phyloP scores from a whole-genome alignment of 2,113 vertebrate species.

The Ciconia maguari region DNA sequence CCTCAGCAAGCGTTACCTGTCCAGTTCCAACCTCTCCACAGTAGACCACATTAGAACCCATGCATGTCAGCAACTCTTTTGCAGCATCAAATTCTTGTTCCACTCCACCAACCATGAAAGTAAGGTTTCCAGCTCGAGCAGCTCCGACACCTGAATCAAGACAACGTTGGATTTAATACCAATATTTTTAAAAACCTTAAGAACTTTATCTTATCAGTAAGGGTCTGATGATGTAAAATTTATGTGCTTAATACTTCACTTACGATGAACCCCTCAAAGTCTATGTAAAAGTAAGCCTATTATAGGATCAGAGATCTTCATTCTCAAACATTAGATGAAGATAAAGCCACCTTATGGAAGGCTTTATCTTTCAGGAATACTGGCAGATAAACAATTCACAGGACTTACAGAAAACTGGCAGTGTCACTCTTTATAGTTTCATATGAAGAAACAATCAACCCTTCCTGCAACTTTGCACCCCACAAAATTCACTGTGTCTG shows the following conservation, averaged over 20 bases:
- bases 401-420: neutral
- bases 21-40: slow-evolving; percentile 95
- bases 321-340: neutral
- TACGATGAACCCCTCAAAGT: neutral
- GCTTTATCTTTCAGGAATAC: neutral
- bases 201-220: neutral
- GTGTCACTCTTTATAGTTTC: neutral
- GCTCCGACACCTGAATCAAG: slow-evolving; percentile 89
- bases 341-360: neutral
- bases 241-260: neutral
- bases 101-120: slow-evolving; percentile 97
- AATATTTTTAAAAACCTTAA: neutral
- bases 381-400: neutral
- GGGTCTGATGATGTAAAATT: neutral
- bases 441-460: neutral
- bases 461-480: neutral
- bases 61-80: slow-evolving; percentile 91
- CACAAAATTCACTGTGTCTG: neutral
- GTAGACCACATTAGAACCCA: slow-evolving; percentile 94
- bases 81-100: slow-evolving; percentile 95
- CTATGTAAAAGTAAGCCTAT: neutral
- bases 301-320: neutral
- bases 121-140: slow-evolving; percentile 92
- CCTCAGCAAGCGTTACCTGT: slow-evolving; percentile 79
- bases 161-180: neutral